These are phyloP conservation scores for Fabriciana adippe DNA, from an alignment of 2,888 invertebrate species.

Conservation along the genomic window DNA sequence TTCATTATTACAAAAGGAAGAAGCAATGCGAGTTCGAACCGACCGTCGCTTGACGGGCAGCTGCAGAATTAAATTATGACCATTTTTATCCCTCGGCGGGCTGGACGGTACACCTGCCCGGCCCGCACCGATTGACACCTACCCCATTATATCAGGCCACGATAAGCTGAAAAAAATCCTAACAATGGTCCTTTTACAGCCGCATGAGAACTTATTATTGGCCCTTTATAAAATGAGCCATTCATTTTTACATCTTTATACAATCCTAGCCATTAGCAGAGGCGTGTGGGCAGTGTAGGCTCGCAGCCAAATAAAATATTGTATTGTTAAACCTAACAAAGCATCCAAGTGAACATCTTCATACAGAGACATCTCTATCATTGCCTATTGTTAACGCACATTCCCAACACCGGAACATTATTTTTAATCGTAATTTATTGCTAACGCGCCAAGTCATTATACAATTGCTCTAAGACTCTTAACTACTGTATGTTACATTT, in stretches of 20 bases:
- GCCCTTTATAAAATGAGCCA: slow-evolving; percentile 71
- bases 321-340: slow-evolving; percentile 77
- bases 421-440: slow-evolving; percentile 78
- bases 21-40: slow-evolving; percentile 60
- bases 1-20: slow-evolving; percentile 69
- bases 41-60: slow-evolving; percentile 76
- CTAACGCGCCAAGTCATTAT: slow-evolving; percentile 50
- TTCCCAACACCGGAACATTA: slow-evolving; percentile 60
- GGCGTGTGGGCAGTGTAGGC: slow-evolving; percentile 81
- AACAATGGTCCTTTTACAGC: slow-evolving; percentile 75
- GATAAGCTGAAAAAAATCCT: slow-evolving; percentile 65
- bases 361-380: slow-evolving; percentile 67
- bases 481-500: neutral
- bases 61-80: slow-evolving; percentile 79
- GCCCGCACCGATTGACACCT: slow-evolving; percentile 76
- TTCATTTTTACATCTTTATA: slow-evolving; percentile 80
- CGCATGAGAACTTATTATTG: slow-evolving; percentile 80
- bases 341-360: slow-evolving; percentile 79
- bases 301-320: slow-evolving; percentile 75
- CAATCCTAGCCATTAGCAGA: slow-evolving; percentile 77
- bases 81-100: slow-evolving; percentile 71
- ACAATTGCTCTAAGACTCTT: neutral
- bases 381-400: slow-evolving; percentile 63
- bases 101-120: slow-evolving; percentile 70
- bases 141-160: slow-evolving; percentile 72